Conservation (phyloP, 2,888 invertebrate genomes). For the Abscondita cerata region DNA sequence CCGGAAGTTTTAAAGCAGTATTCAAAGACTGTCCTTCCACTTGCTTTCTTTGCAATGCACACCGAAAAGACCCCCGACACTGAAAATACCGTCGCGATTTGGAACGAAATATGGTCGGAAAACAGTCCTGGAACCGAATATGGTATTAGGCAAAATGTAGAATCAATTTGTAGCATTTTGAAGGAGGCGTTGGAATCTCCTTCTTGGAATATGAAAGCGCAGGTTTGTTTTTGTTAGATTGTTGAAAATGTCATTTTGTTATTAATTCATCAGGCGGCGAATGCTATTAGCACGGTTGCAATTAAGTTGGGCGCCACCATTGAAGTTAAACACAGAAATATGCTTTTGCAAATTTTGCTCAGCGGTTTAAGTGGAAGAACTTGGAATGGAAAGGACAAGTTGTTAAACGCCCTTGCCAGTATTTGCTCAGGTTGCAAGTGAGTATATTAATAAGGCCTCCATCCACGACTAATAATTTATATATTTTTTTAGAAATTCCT, state of each 20-base stretch:
- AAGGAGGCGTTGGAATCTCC: slow-evolving; percentile 78
- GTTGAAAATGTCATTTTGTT: not conserved
- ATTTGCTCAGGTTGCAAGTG: slow-evolving; percentile 73
- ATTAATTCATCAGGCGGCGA: slow-evolving; percentile 68
- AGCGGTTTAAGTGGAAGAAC: slow-evolving; percentile 81
- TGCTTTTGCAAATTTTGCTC: slow-evolving; percentile 69
- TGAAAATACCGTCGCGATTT: slow-evolving; percentile 73
- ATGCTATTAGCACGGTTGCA: slow-evolving; percentile 81
- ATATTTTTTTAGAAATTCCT: slow-evolving; percentile 21
- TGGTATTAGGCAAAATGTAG: slow-evolving; percentile 79
- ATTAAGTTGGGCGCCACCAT: slow-evolving; percentile 71
- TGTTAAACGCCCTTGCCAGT: slow-evolving; percentile 79
- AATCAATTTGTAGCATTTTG: slow-evolving; percentile 73
- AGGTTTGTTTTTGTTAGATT: slow-evolving; percentile 58
- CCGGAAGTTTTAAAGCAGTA: slow-evolving; percentile 83
- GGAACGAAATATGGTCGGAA: slow-evolving; percentile 90
- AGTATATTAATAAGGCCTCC: slow-evolving; percentile 52
- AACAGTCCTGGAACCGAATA: slow-evolving; percentile 87
- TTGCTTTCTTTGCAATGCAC: slow-evolving; percentile 92
- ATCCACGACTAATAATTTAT: not conserved
- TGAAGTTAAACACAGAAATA: slow-evolving; percentile 68
- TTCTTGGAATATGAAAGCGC: slow-evolving; percentile 88
- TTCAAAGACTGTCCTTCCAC: slow-evolving; percentile 76
- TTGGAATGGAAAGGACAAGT: slow-evolving; percentile 88
- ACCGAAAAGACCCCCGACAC: slow-evolving; percentile 73